Base-by-base conservation (phyloP, 2,888 invertebrate species). In the Meiosimyza decipiens region DNA sequence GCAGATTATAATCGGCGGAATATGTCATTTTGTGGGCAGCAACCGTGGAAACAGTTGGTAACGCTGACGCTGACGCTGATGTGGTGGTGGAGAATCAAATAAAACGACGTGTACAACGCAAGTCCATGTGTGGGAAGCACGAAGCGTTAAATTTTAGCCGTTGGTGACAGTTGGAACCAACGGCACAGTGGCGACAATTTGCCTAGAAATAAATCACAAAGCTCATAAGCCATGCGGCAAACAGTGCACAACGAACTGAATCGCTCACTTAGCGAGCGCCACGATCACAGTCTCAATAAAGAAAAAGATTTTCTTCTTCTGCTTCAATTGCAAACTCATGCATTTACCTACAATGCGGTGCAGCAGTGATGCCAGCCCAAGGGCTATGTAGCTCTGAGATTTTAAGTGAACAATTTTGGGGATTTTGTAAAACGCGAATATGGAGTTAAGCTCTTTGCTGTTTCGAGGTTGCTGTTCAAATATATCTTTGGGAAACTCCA, bases 11-110 rank as follows among this genome's bases (percentile, higher is more conserved):
- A 71, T 72, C 74, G 71, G 63, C 55, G 70, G 71, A 71, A 75
- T 76, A 68, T 76, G 76, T 77, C 74, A 76, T 78, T 84, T 85
- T 83, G 85, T 85, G 86, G 85, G 84, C 86, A 85, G 84, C 81
- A 75, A 85, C 84, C 85, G 85, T 85, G 86, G 85, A 85, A 85
- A 85, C 85, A 85, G 85, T 85, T 86, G 80, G 82, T 81, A 85
- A 85, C 84, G 84, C 83, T 82, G 84, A 83, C 77, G 74, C 76
- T 71, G 82, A 84, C 85, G 80, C 57, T 40, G 9, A 40, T 9
- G 40, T 22, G 40, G 9, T 40, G 40, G 40, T 22, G 16, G 22
- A 50, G 70, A 70, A 69, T 52, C 47, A 67, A 18, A 57, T 40
- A 6, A 40, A 40, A 40, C 9, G 40, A 40, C 40, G 40, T 40